Conservation (phyloP, 2,113 vertebrate species). For the Tenrec ecaudatus region DNA sequence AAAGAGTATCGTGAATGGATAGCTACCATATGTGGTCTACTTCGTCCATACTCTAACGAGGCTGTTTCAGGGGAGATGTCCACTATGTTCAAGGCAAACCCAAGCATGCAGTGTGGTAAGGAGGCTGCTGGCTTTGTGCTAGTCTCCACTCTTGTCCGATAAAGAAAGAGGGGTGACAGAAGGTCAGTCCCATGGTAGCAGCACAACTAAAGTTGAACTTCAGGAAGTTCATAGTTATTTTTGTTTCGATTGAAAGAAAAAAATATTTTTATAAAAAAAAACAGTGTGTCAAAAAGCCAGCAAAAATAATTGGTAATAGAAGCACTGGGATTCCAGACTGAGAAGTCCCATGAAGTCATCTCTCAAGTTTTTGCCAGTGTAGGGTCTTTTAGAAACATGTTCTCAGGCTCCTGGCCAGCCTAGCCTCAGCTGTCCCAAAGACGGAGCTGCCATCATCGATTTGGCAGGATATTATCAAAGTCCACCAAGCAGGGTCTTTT, state of each 20-base stretch:
- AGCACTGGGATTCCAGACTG: constrained; percentile 77
- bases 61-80: background rate
- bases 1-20: background rate
- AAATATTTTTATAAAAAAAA: too few relatives aligned
- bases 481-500: constrained; percentile 31
- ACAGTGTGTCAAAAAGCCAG: constrained; percentile 63
- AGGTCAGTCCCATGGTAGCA: constrained; percentile 40
- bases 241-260: constrained; percentile 56
- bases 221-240: constrained; percentile 64
- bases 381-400: constrained; percentile 79
- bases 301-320: constrained; percentile 77
- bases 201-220: constrained; percentile 30
- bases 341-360: constrained; percentile 81
- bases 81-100: background rate
- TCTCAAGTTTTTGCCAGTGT: constrained; percentile 66
- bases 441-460: constrained; percentile 59
- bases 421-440: constrained; percentile 74
- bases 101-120: background rate
- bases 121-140: background rate
- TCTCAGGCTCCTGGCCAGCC: constrained; percentile 76
- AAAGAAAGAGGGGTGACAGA: constrained; percentile 19
- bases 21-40: background rate
- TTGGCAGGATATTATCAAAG: constrained; percentile 46
- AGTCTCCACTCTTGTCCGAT: background rate
- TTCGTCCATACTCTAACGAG: background rate